Evolutionary conservation across 2,888 invertebrate genomes (phyloP).

Genomic region (Pecten maximus): DNA sequence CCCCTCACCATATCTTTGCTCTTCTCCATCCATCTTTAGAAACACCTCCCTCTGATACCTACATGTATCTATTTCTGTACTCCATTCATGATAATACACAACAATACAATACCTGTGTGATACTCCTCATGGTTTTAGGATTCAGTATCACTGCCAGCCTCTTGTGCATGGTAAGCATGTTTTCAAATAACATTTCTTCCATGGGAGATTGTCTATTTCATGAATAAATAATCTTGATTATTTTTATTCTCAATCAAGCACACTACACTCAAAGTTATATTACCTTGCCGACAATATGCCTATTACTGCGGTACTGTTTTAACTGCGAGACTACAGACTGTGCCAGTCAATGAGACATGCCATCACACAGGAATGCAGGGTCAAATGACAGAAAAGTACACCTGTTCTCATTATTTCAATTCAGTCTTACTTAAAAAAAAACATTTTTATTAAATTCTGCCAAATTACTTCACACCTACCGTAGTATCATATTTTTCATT

Average conservation of each 20-base stretch:
- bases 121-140: background rate
- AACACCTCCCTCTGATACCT: too few species aligned
- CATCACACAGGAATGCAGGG: background rate
- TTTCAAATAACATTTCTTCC: background rate
- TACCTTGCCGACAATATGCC: background rate
- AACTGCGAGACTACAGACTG: background rate
- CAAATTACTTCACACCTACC: background rate
- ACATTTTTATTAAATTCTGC: background rate
- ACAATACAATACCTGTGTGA: background rate
- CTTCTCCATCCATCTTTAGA: too few species aligned
- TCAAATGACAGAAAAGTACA: background rate
- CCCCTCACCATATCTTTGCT: too few species aligned
- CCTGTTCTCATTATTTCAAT: background rate
- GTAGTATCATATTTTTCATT: background rate
- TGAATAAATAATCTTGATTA: constrained; percentile 18
- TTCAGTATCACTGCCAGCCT: background rate
- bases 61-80: too few species aligned
- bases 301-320: background rate
- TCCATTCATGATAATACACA: background rate
- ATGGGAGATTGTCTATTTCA: constrained; percentile 14
- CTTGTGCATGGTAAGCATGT: constrained; percentile 17
- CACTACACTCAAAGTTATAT: constrained; percentile 19
- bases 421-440: background rate
- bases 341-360: background rate
- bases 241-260: constrained; percentile 30